A percentile compares a stretch with the other conserved stretches of the same genome.
Evolutionary conservation across 1,140 invertebrate species (phyloP).

Genomic region (Anastrepha ludens): DNA sequence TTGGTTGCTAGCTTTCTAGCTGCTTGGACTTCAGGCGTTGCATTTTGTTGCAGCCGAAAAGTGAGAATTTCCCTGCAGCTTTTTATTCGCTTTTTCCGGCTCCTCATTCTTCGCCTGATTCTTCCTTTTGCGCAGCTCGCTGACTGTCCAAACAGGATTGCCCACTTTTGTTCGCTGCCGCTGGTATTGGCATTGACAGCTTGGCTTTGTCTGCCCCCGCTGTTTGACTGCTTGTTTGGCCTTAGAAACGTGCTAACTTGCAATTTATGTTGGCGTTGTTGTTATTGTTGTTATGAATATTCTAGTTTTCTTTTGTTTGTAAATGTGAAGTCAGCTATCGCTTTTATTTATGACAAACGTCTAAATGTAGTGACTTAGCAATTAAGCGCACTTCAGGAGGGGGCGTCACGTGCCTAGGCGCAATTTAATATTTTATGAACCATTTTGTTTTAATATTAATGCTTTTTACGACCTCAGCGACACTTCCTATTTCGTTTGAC

Average conservation of each 20-base stretch:
- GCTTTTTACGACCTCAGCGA: too few relatives aligned
- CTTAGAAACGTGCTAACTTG: not conserved
- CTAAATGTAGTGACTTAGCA: not conserved
- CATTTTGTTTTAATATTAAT: too few relatives aligned
- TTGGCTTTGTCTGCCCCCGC: not conserved
- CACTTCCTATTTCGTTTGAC: too few relatives aligned
- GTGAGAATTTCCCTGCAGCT: conserved; percentile 55
- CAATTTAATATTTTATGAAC: not conserved
- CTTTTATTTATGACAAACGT: not conserved
- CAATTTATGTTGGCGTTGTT: not conserved
- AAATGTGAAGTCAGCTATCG: not conserved
- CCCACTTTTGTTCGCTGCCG: conserved; percentile 39
- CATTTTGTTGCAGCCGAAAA: conserved; percentile 46
- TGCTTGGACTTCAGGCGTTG: conserved; percentile 24
- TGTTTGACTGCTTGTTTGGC: conserved; percentile 44
- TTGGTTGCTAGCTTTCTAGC: conserved; percentile 6
- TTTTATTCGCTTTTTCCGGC: not conserved
- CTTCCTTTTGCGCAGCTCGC: not conserved
- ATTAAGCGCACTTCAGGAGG: not conserved
- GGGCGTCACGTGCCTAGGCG: not conserved
- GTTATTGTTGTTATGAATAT: not conserved
- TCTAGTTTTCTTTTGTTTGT: not conserved
- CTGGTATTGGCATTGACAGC: conserved; percentile 41
- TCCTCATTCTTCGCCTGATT: not conserved
- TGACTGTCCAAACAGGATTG: conserved; percentile 34